Evolutionary conservation across 2,797 vertebrate species (phyloP).

Genomic region (Pteropus rufus): DNA sequence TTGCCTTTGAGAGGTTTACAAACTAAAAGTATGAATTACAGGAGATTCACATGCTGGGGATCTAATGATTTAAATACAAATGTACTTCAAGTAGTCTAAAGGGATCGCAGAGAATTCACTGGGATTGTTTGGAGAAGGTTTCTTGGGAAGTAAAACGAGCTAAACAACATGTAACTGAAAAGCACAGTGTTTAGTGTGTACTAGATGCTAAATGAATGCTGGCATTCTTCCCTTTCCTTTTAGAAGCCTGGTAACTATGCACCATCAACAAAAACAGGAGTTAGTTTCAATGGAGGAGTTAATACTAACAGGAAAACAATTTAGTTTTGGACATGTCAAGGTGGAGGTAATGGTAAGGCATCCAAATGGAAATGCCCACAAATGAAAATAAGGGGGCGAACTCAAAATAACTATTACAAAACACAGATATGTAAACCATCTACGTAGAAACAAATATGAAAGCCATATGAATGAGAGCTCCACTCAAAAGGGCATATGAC

Average conservation of each 20-base stretch:
- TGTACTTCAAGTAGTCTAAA: not conserved
- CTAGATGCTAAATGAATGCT: not conserved
- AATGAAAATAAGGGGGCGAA: not conserved
- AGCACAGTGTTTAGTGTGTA: not conserved
- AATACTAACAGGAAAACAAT: constrained; percentile 5
- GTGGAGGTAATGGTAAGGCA: not conserved
- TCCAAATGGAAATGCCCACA: not conserved
- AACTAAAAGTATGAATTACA: not conserved
- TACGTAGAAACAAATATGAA: not conserved
- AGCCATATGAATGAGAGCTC: not conserved
- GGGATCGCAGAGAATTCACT: not conserved
- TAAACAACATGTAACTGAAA: not conserved
- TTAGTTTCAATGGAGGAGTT: not conserved
- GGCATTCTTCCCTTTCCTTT: not conserved
- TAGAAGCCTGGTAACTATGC: not conserved
- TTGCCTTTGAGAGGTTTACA: constrained; percentile 1
- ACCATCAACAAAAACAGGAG: not conserved
- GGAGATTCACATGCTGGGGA: not conserved
- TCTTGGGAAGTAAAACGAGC: not conserved
- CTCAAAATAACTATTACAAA: not conserved
- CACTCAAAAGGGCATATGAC: not conserved
- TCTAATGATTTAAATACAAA: constrained; percentile 7
- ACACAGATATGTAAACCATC: not conserved
- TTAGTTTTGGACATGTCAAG: not conserved
- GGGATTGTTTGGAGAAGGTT: not conserved